phyloP scores from a whole-genome alignment of 64 coral and sea anemone species.

The Montipora sp. region DNA sequence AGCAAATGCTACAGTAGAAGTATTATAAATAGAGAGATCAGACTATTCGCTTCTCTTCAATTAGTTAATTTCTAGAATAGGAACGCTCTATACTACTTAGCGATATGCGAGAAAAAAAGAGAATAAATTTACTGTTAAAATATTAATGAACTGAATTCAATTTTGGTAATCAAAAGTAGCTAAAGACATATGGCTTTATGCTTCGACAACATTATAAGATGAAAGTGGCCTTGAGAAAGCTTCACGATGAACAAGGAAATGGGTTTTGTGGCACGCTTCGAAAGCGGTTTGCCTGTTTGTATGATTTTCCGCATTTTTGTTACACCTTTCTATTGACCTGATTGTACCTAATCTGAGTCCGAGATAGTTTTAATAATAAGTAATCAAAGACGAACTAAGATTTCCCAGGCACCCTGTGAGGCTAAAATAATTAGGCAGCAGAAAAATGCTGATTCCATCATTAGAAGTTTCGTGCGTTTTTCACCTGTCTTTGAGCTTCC shows the following conservation, averaged over 20 bases:
- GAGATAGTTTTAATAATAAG: slow-evolving; percentile 26
- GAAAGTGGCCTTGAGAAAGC: neutral
- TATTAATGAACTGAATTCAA: slow-evolving; percentile 23
- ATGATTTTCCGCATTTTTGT: neutral
- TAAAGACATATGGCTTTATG: slow-evolving; percentile 12
- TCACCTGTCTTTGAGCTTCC: neutral
- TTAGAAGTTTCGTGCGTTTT: neutral
- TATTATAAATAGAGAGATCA: neutral
- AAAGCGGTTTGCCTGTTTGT: neutral
- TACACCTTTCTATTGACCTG: slow-evolving; percentile 26
- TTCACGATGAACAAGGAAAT: neutral
- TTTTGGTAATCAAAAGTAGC: neutral
- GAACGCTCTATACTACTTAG: neutral
- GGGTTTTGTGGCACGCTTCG: neutral
- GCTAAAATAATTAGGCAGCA: slow-evolving; percentile 15
- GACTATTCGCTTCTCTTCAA: neutral
- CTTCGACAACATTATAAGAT: neutral
- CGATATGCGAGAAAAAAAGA: neutral
- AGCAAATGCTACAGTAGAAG: neutral
- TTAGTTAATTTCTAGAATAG: slow-evolving; percentile 13
- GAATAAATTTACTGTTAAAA: slow-evolving; percentile 27
- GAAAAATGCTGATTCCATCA: slow-evolving; percentile 7
- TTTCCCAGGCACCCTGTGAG: slow-evolving; percentile 39
- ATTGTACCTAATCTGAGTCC: slow-evolving; percentile 53
- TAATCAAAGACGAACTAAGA: slow-evolving; percentile 38